Percentiles rank a stretch among this genome's conserved stretches.
Evolutionary conservation across 2,113 vertebrate genomes (phyloP).

Genomic region (Heterocephalus glaber): DNA sequence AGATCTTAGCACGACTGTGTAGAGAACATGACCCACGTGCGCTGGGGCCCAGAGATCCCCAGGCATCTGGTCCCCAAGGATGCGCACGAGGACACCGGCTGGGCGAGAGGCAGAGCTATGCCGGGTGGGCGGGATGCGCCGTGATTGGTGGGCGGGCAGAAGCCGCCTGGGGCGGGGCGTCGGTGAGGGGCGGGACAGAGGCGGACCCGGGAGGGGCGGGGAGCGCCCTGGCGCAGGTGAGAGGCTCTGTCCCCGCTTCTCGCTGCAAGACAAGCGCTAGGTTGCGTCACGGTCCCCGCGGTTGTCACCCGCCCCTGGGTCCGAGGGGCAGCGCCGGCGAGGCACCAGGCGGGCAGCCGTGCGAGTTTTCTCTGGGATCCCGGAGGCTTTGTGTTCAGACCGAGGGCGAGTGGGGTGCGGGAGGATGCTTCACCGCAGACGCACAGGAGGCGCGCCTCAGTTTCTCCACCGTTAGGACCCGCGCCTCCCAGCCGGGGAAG

Average conservation of each 20-base stretch:
- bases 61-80: not conserved
- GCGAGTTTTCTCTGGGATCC: not conserved
- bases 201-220: not conserved
- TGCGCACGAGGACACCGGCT: too few relatives aligned
- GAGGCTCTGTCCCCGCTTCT: not conserved
- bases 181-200: not conserved
- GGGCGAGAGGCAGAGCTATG: not conserved
- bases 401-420: not conserved
- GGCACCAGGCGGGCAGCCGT: not conserved
- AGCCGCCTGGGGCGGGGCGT: fast-evolving
- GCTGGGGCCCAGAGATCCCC: not conserved
- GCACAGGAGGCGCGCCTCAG: not conserved
- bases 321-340: constrained; percentile 22
- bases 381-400: not conserved
- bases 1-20: not conserved
- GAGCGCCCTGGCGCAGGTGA: not conserved
- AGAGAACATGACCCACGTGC: not conserved
- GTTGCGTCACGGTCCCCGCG: constrained; percentile 69
- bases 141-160: not conserved
- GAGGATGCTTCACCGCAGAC: not conserved
- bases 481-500: not conserved
- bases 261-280: not conserved
- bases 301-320: not conserved
- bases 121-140: not conserved
- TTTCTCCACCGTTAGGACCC: not conserved